Evolutionary conservation across 2,888 invertebrate species (phyloP).

Genomic region (Embidobia sp.): DNA sequence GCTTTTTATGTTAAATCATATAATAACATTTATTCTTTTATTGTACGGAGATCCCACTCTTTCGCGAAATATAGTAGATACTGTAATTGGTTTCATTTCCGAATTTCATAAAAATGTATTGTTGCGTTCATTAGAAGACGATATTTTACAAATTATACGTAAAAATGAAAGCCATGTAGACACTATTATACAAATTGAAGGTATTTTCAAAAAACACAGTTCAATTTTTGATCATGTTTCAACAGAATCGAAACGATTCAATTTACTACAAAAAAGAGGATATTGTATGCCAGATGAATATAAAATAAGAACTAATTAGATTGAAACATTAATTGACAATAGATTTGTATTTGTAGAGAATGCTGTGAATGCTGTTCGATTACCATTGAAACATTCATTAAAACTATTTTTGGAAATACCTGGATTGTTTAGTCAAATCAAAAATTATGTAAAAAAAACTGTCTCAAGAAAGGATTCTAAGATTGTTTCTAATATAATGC

Average conservation of each 20-base stretch:
- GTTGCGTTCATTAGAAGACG: slow-evolving; percentile 37
- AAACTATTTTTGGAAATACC: too few relatives aligned
- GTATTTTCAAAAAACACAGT: too few relatives aligned
- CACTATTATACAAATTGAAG: too few relatives aligned
- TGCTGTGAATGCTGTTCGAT: background rate
- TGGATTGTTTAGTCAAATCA: background rate
- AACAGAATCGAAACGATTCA: too few relatives aligned
- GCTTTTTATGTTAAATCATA: slow-evolving; percentile 12
- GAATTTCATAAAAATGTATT: slow-evolving; percentile 19
- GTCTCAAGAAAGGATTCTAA: background rate
- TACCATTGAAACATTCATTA: background rate
- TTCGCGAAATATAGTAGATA: slow-evolving; percentile 42
- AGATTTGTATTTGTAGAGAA: background rate
- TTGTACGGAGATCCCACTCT: slow-evolving; percentile 44
- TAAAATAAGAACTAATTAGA: slow-evolving; percentile 1
- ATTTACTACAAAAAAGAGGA: too few relatives aligned
- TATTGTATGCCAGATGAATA: slow-evolving; percentile 9
- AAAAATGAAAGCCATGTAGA: too few relatives aligned
- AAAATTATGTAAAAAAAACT: background rate
- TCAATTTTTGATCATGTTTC: too few relatives aligned
- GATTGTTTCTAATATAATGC: background rate
- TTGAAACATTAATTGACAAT: slow-evolving; percentile 1
- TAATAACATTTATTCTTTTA: slow-evolving; percentile 43
- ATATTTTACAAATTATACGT: too few relatives aligned
- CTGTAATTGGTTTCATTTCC: slow-evolving; percentile 26